Evolutionary conservation across 2,113 vertebrate genomes (phyloP), one percentile per base, ranked within the genome.

Genomic region (Chamaetylas fuelleborni): DNA sequence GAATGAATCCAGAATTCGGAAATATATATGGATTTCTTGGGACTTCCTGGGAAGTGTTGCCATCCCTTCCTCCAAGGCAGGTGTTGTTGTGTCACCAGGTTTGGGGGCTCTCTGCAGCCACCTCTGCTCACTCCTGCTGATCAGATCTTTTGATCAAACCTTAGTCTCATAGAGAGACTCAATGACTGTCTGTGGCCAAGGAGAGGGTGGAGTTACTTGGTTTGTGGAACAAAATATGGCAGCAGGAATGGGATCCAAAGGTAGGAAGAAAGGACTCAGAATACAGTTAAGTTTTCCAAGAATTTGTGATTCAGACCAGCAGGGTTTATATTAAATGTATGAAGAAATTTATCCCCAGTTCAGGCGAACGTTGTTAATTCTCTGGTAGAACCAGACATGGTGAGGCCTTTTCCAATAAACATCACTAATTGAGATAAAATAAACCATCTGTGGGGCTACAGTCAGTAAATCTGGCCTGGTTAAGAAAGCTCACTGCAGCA

Each of bases 301-400:
- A 84, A 64, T 85, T 85, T 62, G 14, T 43, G 38, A 51, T 77
- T 51, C 84, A 48, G 15, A 89, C 38, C 56, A 67, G 57, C 40
- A 73, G 51, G 19, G 57, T 83, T 93, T 82, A 13, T 48, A 43
- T 72, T 56, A 51, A 51, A 64, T 4, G 8, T 36, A 28, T 7
- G 38, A 79, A 34, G 47, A 78, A 78, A 43, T 53, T 29, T 8
- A 24, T 72, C 61, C 53, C 24, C 1, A 65, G 0, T 73, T 80
- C 36, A 85, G 19, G 22, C 23, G 3, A 84, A 18, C 0, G 0
- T 16, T 64, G 80, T 72, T 78, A n/a, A 26, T 69, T 47, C 42
- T 77, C 73, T 77, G 23, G 7, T 77, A 70, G 29, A 47, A 19
- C 25, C 62, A 73, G 29, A 45, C 4, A 4, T 42, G 19, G 20